Evolutionary conservation across 2,888 invertebrate genomes (phyloP).

Genomic region (Erebia aethiops): DNA sequence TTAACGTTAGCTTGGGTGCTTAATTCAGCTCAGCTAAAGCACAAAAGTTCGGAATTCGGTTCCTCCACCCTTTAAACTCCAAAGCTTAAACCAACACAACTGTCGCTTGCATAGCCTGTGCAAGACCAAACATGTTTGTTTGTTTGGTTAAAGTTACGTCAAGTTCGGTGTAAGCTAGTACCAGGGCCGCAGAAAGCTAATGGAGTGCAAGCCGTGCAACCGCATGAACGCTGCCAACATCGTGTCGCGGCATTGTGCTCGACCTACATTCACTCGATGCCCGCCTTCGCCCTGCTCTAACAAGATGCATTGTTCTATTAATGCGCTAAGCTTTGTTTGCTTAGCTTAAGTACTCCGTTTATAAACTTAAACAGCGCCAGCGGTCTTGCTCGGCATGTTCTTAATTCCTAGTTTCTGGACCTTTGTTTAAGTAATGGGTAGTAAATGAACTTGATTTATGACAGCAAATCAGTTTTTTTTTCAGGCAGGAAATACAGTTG

Average conservation of each 20-base stretch:
- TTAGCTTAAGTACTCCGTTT: background rate
- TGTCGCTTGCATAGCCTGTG: background rate
- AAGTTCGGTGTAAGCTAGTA: conserved; percentile 11
- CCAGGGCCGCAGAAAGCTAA: conserved; percentile 34
- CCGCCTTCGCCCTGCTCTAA: conserved; percentile 27
- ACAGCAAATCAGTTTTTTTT: too few relatives aligned
- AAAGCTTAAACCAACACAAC: background rate
- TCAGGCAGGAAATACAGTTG: too few relatives aligned
- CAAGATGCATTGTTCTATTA: conserved; percentile 29
- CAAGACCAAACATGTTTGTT: background rate
- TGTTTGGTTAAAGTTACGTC: background rate
- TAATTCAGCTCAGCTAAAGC: too few relatives aligned
- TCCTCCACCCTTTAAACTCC: background rate
- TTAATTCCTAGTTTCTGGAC: too few relatives aligned
- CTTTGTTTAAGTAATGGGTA: too few relatives aligned
- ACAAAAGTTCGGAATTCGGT: too few relatives aligned
- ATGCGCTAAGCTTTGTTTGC: conserved; percentile 23
- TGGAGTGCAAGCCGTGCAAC: conserved; percentile 37
- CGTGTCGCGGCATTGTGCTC: conserved; percentile 30
- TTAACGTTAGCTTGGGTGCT: too few relatives aligned
- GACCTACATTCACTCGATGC: conserved; percentile 34
- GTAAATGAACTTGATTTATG: too few relatives aligned
- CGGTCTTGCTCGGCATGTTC: background rate
- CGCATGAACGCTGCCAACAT: conserved; percentile 38
- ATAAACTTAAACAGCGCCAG: background rate